Base-by-base conservation (phyloP, 2,113 vertebrate species). In the Amphiprion percula region DNA sequence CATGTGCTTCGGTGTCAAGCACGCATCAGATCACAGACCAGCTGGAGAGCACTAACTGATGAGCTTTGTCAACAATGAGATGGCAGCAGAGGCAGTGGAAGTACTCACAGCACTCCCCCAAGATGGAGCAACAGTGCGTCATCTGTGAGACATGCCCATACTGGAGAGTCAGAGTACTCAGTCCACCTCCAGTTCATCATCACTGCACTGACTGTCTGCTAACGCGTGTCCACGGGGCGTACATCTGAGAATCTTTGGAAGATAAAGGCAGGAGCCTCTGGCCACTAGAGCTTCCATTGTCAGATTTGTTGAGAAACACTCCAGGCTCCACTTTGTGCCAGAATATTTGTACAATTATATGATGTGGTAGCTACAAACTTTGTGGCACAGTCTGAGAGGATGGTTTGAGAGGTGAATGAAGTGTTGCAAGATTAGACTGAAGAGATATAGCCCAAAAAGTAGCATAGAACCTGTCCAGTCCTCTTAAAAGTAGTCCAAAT, bases 31-130 rank as follows among this genome's bases (percentile, higher is more conserved):
- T 83, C 76, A 79, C 77, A 73, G 83, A 79, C 77, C 79, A 89
- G 82, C 71, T 80, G 68, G 73, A 81, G 78, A 81, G 54, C 65
- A 26, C 24, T 86, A 80, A 86, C 81, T 86, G 79, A 80, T 83
- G 59, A 80, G 69, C 59, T 82, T 52, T 78, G 79, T 80, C 80
- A 83, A 77, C 60, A 74, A 46, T 58, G 77, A 83, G 74, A 83
- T 65, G 61, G 77, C 69, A 78, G 65, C 49, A 62, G 67, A 46
- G 53, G 75, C 58, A 58, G 50, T 62, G 75, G 64, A 56, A 84
- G 54, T 55, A 19, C 77, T 77, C 70, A 54, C 49, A 72, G 60
- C 59, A 21, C 64, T 69, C 60, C 47, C 62, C 74, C 69, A 77
- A 85, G 59, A 84, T 71, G 74, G 72, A 80, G 77, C 65, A 33